Percentiles rank a stretch among this genome's conserved stretches.
These are phyloP conservation scores for Drosophila stalkeri DNA, from an alignment of 2,888 invertebrate species.

Conservation along the genomic window DNA sequence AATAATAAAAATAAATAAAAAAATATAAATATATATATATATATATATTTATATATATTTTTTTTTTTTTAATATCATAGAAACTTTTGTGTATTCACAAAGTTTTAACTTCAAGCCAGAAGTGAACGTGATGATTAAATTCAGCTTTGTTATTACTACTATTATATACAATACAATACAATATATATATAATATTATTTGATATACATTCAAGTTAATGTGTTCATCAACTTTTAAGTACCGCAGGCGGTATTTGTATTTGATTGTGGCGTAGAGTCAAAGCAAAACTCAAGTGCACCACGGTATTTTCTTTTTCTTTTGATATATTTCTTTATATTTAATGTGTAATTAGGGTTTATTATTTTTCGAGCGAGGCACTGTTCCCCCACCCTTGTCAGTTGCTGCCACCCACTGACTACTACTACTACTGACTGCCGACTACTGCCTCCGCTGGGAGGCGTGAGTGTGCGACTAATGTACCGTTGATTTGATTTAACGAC, in stretches of 20 bases:
- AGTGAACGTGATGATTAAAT: background rate
- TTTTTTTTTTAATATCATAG: background rate
- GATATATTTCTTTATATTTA: slow-evolving; percentile 16
- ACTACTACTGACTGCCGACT: background rate
- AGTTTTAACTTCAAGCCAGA: background rate
- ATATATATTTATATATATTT: too few species aligned
- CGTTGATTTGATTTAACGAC: slow-evolving; percentile 75
- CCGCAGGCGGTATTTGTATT: background rate
- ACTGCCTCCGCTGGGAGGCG: slow-evolving; percentile 15
- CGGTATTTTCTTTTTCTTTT: slow-evolving; percentile 3
- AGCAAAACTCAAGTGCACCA: background rate
- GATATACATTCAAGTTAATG: background rate
- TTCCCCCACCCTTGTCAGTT: background rate
- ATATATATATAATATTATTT: background rate
- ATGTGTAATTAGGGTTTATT: slow-evolving; percentile 15
- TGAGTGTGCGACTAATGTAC: slow-evolving; percentile 59
- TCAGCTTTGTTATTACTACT: background rate
- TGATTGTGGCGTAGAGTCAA: background rate
- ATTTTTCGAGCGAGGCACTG: slow-evolving; percentile 38
- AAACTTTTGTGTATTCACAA: background rate
- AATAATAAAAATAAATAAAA: too few species aligned
- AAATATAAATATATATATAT: too few species aligned
- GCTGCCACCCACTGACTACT: background rate
- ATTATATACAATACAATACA: too few species aligned
- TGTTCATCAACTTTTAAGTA: background rate